Evolutionary conservation across 2,888 invertebrate species (phyloP), one percentile per base, ranked within the genome.

Genomic region (Ochropacha duplaris): DNA sequence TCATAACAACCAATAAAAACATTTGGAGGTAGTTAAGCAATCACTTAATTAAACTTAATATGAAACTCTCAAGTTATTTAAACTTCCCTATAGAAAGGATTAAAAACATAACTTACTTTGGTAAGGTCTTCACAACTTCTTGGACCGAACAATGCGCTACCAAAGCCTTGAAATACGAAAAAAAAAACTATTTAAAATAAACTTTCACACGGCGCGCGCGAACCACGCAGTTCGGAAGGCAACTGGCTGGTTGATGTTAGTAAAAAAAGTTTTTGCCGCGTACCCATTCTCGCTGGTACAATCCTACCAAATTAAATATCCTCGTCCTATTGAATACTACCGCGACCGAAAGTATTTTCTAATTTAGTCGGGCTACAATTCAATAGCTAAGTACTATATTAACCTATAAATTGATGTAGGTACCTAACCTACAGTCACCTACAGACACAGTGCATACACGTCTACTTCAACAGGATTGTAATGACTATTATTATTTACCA

Each of bases 401-500:
- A 44, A 19, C 44, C 44, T 19, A 44, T 44, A 16, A 19, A 44
- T 44, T 19, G 16, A 44, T 2, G 44, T 19, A 2, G 24, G 24
- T 24, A 24, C 24, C 2, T 24, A 24, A 39, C 28, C 2, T 19
- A 19, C 44, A 16, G 19, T 44, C 19, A 19, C 44, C 44, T 44
- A n/a, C n/a, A n/a, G n/a, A n/a, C n/a, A n/a, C n/a, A n/a, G n/a
- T n/a, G n/a, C n/a, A n/a, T n/a, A n/a, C n/a, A n/a, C n/a, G 44
- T 19, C 19, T 44, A 44, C 44, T 9, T 44, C 44, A 44, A 44
- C 19, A 4, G 19, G n/a, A 19, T 19, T 9, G 44, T 19, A 44
- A 39, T 39, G 39, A 39, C 39, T 39, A 39, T 39, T n/a, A 4
- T 14, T 68, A 50, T n/a, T 65, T 62, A 0, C 60, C 64, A 14